phyloP scores from a whole-genome alignment of 2,113 vertebrate genomes.

The Eulemur macaco region DNA sequence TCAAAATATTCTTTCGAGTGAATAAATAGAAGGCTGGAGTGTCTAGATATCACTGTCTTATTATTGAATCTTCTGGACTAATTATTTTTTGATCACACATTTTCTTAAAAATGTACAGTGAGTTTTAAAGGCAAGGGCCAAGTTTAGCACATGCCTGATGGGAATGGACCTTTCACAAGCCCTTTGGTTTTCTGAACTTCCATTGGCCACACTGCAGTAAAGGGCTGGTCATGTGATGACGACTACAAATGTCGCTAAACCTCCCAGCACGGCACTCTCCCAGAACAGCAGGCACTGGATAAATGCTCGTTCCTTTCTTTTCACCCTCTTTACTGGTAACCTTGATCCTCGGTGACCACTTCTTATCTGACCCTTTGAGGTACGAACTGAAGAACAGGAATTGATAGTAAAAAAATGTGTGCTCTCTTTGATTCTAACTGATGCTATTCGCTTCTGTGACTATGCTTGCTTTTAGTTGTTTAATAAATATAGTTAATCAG shows the following conservation, averaged over 20 bases:
- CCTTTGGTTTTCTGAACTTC: neutral
- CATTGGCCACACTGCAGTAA: neutral
- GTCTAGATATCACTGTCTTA: neutral
- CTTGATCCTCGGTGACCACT: neutral
- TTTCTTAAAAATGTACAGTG: neutral
- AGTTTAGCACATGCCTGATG: neutral
- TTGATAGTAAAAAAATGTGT: no score
- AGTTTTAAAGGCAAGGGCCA: neutral
- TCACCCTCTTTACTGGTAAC: neutral
- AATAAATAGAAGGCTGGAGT: neutral
- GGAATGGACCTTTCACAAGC: neutral
- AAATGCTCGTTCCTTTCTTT: neutral
- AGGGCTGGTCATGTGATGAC: neutral
- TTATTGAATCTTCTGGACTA: neutral
- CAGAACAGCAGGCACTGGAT: fast-evolving
- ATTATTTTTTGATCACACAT: neutral
- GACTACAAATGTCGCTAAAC: neutral
- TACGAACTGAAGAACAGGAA: neutral
- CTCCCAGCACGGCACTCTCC: fast-evolving
- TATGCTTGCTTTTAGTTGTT: no score
- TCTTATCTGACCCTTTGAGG: neutral
- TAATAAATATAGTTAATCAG: no score
- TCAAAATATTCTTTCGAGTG: neutral
- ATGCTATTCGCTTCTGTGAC: no score
- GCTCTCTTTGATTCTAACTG: no score